Conservation (phyloP, 23 tunicate genomes). For the Styela plicata region DNA sequence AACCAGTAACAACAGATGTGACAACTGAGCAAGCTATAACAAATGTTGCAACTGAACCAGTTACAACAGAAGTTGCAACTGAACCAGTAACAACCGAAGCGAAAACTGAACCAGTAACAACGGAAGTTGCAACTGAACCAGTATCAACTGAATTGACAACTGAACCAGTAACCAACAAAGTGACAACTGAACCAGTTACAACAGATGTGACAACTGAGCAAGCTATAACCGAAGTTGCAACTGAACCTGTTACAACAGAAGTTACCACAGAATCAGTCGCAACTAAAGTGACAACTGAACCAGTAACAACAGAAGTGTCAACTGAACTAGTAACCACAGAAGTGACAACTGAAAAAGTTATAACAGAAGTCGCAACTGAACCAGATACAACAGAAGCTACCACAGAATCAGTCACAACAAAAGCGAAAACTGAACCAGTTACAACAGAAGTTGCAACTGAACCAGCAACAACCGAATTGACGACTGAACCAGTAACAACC, state of each 20-base stretch:
- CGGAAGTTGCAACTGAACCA: neutral
- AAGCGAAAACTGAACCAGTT: neutral
- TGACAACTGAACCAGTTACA: neutral
- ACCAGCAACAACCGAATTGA: no score
- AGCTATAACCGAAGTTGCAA: neutral
- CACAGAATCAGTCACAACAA: neutral
- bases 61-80: neutral
- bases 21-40: neutral
- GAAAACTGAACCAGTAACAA: neutral
- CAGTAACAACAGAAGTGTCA: neutral
- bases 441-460: neutral
- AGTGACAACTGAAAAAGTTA: neutral
- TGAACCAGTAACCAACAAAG: neutral
- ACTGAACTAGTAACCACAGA: neutral
- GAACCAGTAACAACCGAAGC: neutral
- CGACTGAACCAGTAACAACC: no score
- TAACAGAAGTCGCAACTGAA: neutral
- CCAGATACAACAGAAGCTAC: neutral
- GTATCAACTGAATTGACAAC: neutral
- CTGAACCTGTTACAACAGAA: neutral
- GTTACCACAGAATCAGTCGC: neutral
- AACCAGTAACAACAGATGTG: neutral
- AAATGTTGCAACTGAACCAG: neutral
- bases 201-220: neutral
- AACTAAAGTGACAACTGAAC: neutral